A percentile compares a stretch with the other conserved stretches of the same genome.
Evolutionary conservation across 2,888 invertebrate species (phyloP).

Genomic region (Drosophila meridiana): DNA sequence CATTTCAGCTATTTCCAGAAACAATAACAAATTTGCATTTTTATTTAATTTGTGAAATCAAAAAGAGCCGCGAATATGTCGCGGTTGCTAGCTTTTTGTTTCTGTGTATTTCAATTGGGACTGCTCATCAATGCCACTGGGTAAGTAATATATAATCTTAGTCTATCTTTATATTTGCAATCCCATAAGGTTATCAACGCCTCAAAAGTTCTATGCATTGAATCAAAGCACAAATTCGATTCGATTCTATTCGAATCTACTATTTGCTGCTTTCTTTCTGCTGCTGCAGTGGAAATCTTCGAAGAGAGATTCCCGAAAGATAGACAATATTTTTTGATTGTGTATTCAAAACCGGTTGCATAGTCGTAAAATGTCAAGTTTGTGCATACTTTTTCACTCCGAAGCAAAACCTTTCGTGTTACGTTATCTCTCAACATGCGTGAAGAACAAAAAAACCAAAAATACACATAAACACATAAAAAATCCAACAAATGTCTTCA

Average conservation of each 20-base stretch:
- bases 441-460: constrained; percentile 21
- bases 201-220: background rate
- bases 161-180: background rate
- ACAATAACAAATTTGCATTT: constrained; percentile 18
- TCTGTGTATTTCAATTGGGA: constrained; percentile 67
- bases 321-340: constrained; percentile 17
- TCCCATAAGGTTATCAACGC: background rate
- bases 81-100: constrained; percentile 54
- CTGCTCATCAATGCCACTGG: constrained; percentile 69
- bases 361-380: constrained; percentile 19
- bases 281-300: background rate
- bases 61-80: constrained; percentile 55
- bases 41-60: constrained; percentile 24
- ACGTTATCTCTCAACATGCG: constrained; percentile 31
- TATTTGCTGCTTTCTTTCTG: background rate
- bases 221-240: background rate
- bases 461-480: background rate
- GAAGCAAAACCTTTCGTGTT: constrained; percentile 17
- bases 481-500: constrained; percentile 2
- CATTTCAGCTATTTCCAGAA: background rate
- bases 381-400: constrained; percentile 35
- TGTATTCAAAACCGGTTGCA: constrained; percentile 48
- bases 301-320: constrained; percentile 4
- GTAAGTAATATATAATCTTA: constrained; percentile 58
- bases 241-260: background rate